Evolutionary conservation across 2,113 vertebrate genomes (phyloP).

Genomic region (Dunckerocampus dactyliophorus): DNA sequence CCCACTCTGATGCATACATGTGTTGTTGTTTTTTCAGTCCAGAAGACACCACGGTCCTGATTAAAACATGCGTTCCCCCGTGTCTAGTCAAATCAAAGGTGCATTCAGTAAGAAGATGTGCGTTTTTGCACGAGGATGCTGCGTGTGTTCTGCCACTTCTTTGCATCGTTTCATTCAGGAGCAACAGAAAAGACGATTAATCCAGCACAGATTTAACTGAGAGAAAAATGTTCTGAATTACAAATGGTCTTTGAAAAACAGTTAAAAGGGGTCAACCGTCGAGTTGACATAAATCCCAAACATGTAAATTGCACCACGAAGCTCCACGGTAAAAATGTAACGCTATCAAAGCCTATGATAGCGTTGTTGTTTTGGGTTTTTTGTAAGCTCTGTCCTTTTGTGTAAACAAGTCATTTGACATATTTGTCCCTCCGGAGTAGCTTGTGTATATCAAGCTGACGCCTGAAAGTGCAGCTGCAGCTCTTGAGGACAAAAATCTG

Average conservation of each 20-base stretch:
- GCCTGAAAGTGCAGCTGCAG: slow-evolving; percentile 1
- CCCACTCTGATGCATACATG: slow-evolving; percentile 48
- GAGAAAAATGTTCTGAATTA: neutral
- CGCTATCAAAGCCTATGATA: neutral
- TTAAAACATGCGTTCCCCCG: slow-evolving; percentile 13
- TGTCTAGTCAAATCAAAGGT: slow-evolving; percentile 12
- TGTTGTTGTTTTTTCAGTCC: slow-evolving; percentile 35
- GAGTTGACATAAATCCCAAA: neutral
- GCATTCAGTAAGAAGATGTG: neutral
- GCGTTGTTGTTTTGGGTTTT: neutral
- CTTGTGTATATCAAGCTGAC: neutral
- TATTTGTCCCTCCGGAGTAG: neutral
- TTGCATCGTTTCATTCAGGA: neutral
- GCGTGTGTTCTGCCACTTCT: neutral
- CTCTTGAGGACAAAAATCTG: neutral
- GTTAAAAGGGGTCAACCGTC: neutral
- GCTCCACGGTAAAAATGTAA: neutral
- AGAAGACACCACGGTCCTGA: slow-evolving; percentile 10
- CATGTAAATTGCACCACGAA: neutral
- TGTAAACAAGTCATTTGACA: slow-evolving; percentile 1
- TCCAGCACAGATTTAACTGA: neutral
- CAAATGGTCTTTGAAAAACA: neutral
- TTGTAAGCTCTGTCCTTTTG: neutral
- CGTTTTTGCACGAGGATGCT: too few relatives aligned
- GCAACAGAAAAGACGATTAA: too few relatives aligned